A percentile compares a stretch with the other conserved stretches of the same genome.
phyloP scores from a whole-genome alignment of 2,888 invertebrate species.

The Xiphydria camelus region DNA sequence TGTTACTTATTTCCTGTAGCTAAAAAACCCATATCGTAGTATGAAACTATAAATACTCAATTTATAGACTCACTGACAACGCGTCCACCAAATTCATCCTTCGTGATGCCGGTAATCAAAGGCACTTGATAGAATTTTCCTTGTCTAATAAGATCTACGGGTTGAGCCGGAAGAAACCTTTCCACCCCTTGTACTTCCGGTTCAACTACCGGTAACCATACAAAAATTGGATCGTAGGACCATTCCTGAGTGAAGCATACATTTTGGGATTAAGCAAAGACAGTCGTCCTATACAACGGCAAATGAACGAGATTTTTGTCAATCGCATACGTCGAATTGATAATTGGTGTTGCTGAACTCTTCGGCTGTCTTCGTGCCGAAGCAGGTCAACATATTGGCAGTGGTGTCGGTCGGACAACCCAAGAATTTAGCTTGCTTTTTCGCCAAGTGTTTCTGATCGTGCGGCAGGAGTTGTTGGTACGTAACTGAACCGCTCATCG shows the following conservation, averaged over 20 bases:
- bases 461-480: conserved; percentile 61
- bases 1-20: too few species aligned
- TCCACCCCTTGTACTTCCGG: conserved; percentile 67
- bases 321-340: conserved; percentile 5
- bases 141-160: conserved; percentile 62
- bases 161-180: conserved; percentile 67
- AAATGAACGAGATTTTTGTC: conserved; percentile 5
- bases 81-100: conserved; percentile 68
- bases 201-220: conserved; percentile 71
- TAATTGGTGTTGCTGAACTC: too few species aligned
- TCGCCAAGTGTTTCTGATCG: conserved; percentile 62
- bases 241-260: conserved; percentile 60
- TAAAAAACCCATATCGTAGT: too few species aligned
- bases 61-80: conserved; percentile 66
- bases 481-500: conserved; percentile 67
- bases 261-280: neutral
- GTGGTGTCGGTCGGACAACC: conserved; percentile 62
- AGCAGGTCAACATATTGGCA: conserved; percentile 62
- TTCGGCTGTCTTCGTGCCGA: conserved; percentile 61
- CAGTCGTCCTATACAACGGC: neutral
- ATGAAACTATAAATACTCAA: neutral
- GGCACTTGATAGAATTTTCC: conserved; percentile 68
- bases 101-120: conserved; percentile 67
- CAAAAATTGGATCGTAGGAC: conserved; percentile 60
- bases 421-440: conserved; percentile 64